Conservation (phyloP, 2,888 invertebrate species). For the Teinopalpus imperialis region DNA sequence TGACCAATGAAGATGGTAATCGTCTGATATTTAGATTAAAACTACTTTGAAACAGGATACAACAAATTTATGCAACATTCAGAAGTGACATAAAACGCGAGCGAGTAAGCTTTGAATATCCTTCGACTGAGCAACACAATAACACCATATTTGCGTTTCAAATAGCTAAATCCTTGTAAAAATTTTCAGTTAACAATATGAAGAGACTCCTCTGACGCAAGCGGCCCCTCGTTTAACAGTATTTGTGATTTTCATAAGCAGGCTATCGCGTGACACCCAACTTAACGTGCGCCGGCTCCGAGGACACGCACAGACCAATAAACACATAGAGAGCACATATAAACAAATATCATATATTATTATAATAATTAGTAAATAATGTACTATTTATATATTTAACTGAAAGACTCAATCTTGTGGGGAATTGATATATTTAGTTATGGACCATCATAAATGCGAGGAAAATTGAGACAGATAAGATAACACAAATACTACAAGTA, state of each 20-base stretch:
- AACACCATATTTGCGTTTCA: conserved; percentile 1
- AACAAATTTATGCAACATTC: no score
- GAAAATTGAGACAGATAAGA: no score
- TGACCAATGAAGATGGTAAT: no score
- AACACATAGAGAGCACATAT: background rate
- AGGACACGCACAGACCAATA: conserved; percentile 20
- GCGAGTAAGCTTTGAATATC: background rate
- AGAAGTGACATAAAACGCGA: background rate
- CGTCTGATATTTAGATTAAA: no score
- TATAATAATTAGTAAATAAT: no score
- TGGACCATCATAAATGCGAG: no score
- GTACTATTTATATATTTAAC: no score
- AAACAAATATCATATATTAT: no score
- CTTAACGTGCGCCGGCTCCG: conserved; percentile 30
- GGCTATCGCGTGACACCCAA: conserved; percentile 34
- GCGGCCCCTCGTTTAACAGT: conserved; percentile 22
- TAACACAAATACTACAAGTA: no score
- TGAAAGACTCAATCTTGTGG: no score
- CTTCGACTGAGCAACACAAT: background rate
- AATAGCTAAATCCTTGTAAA: conserved; percentile 1
- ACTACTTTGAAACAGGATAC: no score
- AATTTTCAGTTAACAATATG: conserved; percentile 21
- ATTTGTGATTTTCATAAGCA: conserved; percentile 38
- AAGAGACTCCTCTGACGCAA: conserved; percentile 27
- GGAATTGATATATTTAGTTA: no score